Base-by-base conservation (phyloP, 2,797 vertebrate species). In the Gadopsis marmoratus region DNA sequence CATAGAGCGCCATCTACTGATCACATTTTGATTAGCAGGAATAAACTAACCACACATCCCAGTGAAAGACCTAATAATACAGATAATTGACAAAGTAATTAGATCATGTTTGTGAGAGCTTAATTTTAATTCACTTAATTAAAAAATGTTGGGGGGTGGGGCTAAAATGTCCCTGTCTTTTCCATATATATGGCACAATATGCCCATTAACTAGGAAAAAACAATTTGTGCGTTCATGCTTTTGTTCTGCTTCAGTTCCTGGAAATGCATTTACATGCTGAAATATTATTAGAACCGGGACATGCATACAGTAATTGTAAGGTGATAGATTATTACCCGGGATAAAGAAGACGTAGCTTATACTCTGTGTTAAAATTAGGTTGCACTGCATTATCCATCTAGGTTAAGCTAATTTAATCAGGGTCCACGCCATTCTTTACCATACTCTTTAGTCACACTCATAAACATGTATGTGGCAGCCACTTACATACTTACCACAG, bases 211-310 rank as follows among this genome's bases (percentile, higher is more conserved):
- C 53, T 35, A 67, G 55, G 62, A 71, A 77, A 82, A 82, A 88
- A 50, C 83, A 58, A 88, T 89, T 89, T 88, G 78, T 74, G 78
- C 79, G 63, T 75, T 64, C 9, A 35, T 79, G 53, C 73, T 87
- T 92, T 94, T 92, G 86, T 91, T 92, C 90, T 91, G 89, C 91
- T 85, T 94, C 85, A 79, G 62, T 88, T 90, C 83, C 86, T 76
- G 81, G 82, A 92, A 91, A 91, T 81, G 73, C 84, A 84, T 91
- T 92, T 90, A 86, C 74, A 84, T 78, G 76, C 72, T 89, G 86
- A 86, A 85, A 90, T 82, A 80, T 82, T 82, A 90, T 88, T 84
- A 86, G 58, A 77, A 67, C 33, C 72, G 26, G 71, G 76, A 70
- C 71, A 82, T 71, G 71, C 19, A 48, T 74, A 77, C 76, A 82